Evolutionary conservation across 2,888 invertebrate genomes (phyloP), one percentile per base, ranked within the genome.

Genomic region (Resseliella maxima): DNA sequence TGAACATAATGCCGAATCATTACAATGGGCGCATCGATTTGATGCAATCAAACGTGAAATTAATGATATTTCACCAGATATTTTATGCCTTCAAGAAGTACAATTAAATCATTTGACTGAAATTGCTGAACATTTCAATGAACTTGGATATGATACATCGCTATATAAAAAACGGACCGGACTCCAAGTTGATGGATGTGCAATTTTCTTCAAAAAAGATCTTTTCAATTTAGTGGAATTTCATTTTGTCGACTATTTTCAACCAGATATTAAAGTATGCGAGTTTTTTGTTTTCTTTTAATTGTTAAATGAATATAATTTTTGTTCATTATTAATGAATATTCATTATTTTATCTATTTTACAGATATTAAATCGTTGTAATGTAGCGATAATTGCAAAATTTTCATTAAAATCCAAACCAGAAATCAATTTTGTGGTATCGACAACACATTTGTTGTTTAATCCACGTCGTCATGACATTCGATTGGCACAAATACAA

Each of bases 381-480:
- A 99, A 99, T 91, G 94, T 99, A 86, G 99, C 95, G 0, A 89
- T 98, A 15, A 92, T 98, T 86, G 94, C 94, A 5, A 95, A 95
- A 90, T 92, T 99, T 87, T 91, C 92, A n/a, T 92, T 95, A 0
- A 93, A 91, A 87, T 89, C 90, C 0, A 89, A 91, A 86, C 92
- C 92, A 0, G 88, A 91, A 0, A 91, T 92, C 0, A 92, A 93
- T 12, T 90, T 98, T 72, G 93, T 96, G 86, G 94, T 99, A 0
- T 96, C 97, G 2, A 99, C 97, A 18, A 99, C 99, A 0, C 99
- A 99, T 91, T 92, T 99, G 85, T 92, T 99, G 18, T 99, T 96
- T 91, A 99, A 99, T 92, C 98, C 97, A 0, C 94, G 92, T 88
- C 92, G 99, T 59, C 94, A 96, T 31, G 99, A 99, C 90, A 94